Conservation (phyloP, 2,113 vertebrate genomes). For the Calcarius ornatus region DNA sequence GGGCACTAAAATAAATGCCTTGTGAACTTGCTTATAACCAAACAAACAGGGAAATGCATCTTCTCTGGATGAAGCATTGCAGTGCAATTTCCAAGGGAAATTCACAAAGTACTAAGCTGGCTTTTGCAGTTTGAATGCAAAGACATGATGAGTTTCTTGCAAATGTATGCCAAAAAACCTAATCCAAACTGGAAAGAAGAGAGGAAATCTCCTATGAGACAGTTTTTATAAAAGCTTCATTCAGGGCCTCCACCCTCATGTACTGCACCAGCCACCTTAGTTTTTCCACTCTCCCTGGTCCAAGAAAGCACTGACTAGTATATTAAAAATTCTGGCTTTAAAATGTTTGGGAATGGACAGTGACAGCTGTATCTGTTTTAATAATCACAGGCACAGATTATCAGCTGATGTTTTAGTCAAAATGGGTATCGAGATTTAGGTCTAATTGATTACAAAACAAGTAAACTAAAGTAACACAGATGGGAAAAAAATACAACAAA, state of each 20-base stretch:
- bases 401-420: not conserved
- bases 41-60: not conserved
- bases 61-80: not conserved
- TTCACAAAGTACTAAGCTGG: not conserved
- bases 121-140: not conserved
- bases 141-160: constrained; percentile 11
- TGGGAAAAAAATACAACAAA: not conserved
- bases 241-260: constrained; percentile 46
- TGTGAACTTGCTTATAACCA: not conserved
- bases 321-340: not conserved
- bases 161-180: not conserved
- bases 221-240: constrained; percentile 38
- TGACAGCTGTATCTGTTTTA: not conserved
- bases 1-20: not conserved
- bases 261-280: constrained; percentile 21
- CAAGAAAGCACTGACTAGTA: not conserved
- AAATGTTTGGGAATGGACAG: not conserved
- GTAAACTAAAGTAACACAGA: not conserved
- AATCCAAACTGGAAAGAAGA: constrained; percentile 36
- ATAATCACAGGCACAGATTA: not conserved
- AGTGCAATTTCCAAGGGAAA: constrained; percentile 27
- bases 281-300: constrained; percentile 40
- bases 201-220: constrained; percentile 28
- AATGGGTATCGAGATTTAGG: not conserved
- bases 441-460: not conserved